phyloP scores from a whole-genome alignment of 2,888 invertebrate species.

The Callosobruchus maculatus region DNA sequence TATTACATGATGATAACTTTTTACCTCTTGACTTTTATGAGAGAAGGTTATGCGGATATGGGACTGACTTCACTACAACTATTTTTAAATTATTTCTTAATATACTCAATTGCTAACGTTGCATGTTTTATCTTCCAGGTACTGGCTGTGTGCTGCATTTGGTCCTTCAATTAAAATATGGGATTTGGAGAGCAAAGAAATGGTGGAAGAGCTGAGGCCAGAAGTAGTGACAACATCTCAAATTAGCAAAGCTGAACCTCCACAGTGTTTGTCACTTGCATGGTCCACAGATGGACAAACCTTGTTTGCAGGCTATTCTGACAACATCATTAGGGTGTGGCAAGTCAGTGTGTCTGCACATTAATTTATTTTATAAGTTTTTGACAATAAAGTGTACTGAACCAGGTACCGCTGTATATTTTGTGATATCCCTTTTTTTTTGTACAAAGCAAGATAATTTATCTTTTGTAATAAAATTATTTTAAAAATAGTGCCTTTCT shows the following conservation, averaged over 20 bases:
- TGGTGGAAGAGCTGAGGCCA: constrained; percentile 97
- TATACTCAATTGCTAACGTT: not conserved
- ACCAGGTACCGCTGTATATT: not conserved
- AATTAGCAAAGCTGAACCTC: constrained; percentile 81
- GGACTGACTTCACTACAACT: constrained; percentile 39
- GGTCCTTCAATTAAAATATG: constrained; percentile 98
- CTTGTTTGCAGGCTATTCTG: constrained; percentile 97
- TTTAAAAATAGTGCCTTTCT: not conserved
- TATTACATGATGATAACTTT: constrained; percentile 33
- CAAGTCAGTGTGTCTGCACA: constrained; percentile 88
- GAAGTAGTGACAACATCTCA: constrained; percentile 73
- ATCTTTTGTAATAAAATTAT: not conserved
- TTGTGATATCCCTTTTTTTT: not conserved
- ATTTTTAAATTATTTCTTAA: not conserved
- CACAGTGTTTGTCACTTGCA: constrained; percentile 93
- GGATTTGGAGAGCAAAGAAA: constrained; percentile 99
- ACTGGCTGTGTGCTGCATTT: constrained; percentile 99
- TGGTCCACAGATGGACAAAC: constrained; percentile 99
- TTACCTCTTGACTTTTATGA: constrained; percentile 45
- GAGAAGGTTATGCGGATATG: constrained; percentile 48
- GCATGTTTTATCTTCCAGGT: constrained; percentile 47
- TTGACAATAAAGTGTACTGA: not conserved
- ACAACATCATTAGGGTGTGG: constrained; percentile 97
- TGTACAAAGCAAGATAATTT: not conserved
- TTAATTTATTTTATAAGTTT: constrained; percentile 12